These are phyloP conservation scores for Eupithecia exiguata DNA, from an alignment of 2,888 invertebrate genomes.

Conservation along the genomic window DNA sequence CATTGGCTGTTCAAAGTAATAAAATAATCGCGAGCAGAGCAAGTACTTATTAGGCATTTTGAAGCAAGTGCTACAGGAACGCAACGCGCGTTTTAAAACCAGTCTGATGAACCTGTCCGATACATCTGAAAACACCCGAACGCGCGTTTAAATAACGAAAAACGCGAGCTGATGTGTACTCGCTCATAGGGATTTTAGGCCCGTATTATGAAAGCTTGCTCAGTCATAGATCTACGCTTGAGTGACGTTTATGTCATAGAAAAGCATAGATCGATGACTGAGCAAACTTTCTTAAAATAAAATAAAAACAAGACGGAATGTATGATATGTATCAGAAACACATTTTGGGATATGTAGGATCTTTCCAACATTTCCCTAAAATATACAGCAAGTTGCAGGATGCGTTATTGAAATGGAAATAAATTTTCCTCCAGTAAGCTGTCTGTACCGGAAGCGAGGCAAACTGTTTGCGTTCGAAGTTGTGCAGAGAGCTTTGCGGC, in stretches of 20 bases:
- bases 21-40: too few relatives aligned
- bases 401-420: slow-evolving; percentile 67
- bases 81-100: background rate
- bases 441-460: slow-evolving; percentile 48
- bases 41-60: too few relatives aligned
- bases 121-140: background rate
- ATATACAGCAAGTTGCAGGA: slow-evolving; percentile 46
- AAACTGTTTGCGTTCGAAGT: slow-evolving; percentile 32
- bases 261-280: too few relatives aligned
- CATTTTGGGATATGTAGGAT: background rate
- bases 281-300: too few relatives aligned
- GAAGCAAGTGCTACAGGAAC: too few relatives aligned
- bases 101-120: background rate
- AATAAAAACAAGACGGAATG: background rate
- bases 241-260: too few relatives aligned
- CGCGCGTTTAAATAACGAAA: background rate
- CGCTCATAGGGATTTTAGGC: background rate
- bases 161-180: background rate
- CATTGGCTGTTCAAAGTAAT: too few relatives aligned
- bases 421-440: slow-evolving; percentile 64
- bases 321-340: background rate
- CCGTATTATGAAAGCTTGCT: too few relatives aligned
- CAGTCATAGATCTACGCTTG: too few relatives aligned
- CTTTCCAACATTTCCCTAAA: slow-evolving; percentile 32
- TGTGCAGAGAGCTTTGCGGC: slow-evolving; percentile 13